Evolutionary conservation across 2,888 invertebrate species (phyloP).

Genomic region (Apotomis betuletana): DNA sequence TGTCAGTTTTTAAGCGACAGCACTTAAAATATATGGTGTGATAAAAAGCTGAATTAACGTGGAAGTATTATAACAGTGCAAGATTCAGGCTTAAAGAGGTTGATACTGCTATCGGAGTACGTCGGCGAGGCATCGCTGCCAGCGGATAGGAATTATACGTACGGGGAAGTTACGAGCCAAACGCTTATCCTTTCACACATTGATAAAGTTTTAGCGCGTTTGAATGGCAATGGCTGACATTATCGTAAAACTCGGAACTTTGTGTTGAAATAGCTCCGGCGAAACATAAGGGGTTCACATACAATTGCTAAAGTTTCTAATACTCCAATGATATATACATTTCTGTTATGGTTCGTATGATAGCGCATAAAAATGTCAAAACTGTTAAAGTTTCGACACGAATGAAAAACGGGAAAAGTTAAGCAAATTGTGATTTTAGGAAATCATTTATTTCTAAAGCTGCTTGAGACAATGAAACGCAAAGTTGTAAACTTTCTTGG

Average conservation of each 20-base stretch:
- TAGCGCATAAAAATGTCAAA: constrained; percentile 77
- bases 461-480: not conserved
- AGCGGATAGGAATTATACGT: constrained; percentile 47
- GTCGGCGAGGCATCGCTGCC: constrained; percentile 44
- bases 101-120: constrained; percentile 16
- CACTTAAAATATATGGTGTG: not conserved
- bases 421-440: constrained; percentile 10
- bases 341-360: constrained; percentile 62
- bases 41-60: not conserved
- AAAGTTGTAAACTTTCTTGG: constrained; percentile 3
- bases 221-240: constrained; percentile 83
- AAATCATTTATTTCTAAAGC: not conserved
- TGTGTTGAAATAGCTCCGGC: constrained; percentile 77
- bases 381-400: constrained; percentile 55
- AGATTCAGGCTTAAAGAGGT: constrained; percentile 15
- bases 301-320: constrained; percentile 82
- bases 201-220: constrained; percentile 82
- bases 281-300: constrained; percentile 82
- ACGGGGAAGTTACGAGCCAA: constrained; percentile 66
- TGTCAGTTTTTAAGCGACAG: not conserved
- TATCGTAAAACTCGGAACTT: constrained; percentile 83
- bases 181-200: constrained; percentile 80
- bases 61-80: not conserved
- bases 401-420: constrained; percentile 26
- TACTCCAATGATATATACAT: constrained; percentile 76